phyloP scores from a whole-genome alignment of 2,113 vertebrate genomes.

The Tragelaphus buxtoni region DNA sequence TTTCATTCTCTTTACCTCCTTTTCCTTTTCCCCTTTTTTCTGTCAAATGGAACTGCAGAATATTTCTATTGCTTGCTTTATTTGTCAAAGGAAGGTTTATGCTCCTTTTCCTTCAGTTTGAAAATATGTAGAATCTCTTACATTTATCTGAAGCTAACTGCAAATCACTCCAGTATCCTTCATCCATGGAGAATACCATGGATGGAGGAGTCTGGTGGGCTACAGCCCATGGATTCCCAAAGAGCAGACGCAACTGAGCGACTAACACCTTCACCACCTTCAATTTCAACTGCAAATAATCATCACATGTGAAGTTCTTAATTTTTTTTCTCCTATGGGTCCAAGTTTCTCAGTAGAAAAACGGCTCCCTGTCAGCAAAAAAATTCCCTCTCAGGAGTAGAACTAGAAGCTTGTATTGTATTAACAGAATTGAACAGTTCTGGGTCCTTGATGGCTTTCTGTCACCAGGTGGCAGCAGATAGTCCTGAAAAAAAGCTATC shows the following conservation, averaged over 20 bases:
- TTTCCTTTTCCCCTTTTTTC: neutral
- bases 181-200: neutral
- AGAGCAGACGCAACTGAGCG: neutral
- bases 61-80: neutral
- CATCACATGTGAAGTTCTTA: neutral
- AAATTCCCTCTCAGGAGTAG: neutral
- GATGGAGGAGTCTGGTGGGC: neutral
- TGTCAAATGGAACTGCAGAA: neutral
- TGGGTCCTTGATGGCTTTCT: neutral
- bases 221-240: neutral
- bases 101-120: neutral
- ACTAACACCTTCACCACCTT: neutral
- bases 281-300: neutral
- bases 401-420: neutral
- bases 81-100: neutral
- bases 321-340: neutral
- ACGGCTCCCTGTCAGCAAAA: neutral
- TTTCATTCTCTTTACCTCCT: neutral
- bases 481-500: neutral
- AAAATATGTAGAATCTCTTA: neutral
- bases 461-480: constrained; percentile 63
- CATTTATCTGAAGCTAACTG: neutral
- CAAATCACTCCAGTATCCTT: neutral
- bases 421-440: neutral
- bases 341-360: neutral